Conservation (phyloP, 2,797 vertebrate genomes). For the Pristis pectinata region DNA sequence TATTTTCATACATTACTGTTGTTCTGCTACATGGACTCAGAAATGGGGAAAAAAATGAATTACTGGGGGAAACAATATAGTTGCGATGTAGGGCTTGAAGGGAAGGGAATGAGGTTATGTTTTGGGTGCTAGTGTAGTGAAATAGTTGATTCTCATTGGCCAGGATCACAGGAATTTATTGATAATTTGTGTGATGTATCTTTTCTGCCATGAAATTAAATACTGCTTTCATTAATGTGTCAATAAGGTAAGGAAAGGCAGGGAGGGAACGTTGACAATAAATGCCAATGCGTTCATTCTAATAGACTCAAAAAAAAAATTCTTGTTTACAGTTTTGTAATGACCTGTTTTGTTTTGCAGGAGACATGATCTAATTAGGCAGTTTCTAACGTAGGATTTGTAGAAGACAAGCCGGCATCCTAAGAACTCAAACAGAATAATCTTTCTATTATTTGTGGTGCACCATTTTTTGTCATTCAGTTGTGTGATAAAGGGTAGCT, state of each 20-base stretch:
- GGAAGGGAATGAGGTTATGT: neutral
- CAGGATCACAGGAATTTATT: neutral
- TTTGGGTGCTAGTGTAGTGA: neutral
- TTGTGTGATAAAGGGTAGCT: conserved; percentile 59
- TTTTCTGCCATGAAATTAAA: neutral
- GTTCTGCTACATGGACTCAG: conserved; percentile 34
- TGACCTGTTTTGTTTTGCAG: conserved; percentile 52
- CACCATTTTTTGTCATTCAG: conserved; percentile 63
- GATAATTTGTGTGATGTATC: neutral
- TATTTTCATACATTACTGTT: conserved; percentile 39
- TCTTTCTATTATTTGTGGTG: conserved; percentile 53
- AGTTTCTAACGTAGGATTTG: conserved; percentile 54
- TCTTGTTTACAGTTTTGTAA: neutral
- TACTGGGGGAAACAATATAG: conserved; percentile 41
- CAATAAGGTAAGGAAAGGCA: neutral
- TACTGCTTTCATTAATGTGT: neutral
- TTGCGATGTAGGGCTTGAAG: conserved; percentile 45
- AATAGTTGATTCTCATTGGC: neutral
- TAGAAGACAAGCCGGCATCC: conserved; percentile 57
- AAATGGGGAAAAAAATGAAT: conserved; percentile 47
- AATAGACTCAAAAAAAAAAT: neutral
- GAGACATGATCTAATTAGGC: conserved; percentile 46
- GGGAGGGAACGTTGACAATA: neutral
- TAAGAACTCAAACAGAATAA: conserved; percentile 55
- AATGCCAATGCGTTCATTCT: neutral